These are phyloP conservation scores for Luidia sarsii DNA, from an alignment of 53 echinoderm and acorn worm genomes.

Conservation along the genomic window DNA sequence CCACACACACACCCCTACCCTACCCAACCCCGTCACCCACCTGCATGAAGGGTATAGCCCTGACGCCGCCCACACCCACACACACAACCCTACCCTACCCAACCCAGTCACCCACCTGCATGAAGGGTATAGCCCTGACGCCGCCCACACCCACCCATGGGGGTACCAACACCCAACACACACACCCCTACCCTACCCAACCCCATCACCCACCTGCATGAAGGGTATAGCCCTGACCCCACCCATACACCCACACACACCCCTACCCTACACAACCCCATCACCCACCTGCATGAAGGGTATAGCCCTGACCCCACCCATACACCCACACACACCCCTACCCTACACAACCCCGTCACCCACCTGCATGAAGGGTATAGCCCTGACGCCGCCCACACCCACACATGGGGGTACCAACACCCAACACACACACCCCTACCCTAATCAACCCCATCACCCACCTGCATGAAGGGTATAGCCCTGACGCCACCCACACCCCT, in stretches of 20 bases:
- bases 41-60: slow-evolving; percentile 13
- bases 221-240: slow-evolving; percentile 91
- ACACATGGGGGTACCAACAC: too few relatives aligned
- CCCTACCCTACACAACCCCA: not conserved
- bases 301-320: slow-evolving; percentile 96
- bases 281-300: slow-evolving; percentile 96
- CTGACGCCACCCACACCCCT: slow-evolving; percentile 95
- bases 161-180: slow-evolving; percentile 66
- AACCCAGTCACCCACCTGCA: slow-evolving; percentile 74
- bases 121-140: slow-evolving; percentile 91
- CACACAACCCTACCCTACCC: too few relatives aligned
- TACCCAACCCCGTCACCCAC: slow-evolving; percentile 18
- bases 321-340: slow-evolving; percentile 81
- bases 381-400: slow-evolving; percentile 93
- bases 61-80: not conserved
- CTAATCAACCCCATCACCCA: slow-evolving; percentile 31
- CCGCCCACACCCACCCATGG: slow-evolving; percentile 91
- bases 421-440: not conserved
- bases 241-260: slow-evolving; percentile 84
- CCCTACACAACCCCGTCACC: too few relatives aligned
- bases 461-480: slow-evolving; percentile 99
- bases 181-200: too few relatives aligned
- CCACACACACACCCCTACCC: too few relatives aligned
- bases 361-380: slow-evolving; percentile 99
- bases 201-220: slow-evolving; percentile 73